Evolutionary conservation across 1,140 invertebrate genomes (phyloP).

Genomic region (Drosophila erecta): DNA sequence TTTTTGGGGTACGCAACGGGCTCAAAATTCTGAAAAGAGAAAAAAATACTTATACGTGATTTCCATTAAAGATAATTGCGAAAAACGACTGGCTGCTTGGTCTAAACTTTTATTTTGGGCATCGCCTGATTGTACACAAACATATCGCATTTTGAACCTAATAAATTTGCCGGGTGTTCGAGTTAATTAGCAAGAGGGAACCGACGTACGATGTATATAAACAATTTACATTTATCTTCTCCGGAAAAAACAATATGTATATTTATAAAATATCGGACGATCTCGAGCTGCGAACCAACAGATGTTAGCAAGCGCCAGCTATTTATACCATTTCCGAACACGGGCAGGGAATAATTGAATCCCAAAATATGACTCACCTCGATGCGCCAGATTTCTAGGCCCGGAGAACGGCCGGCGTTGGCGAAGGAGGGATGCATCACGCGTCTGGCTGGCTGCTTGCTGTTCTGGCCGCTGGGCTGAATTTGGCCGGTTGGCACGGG

Average conservation of each 20-base stretch:
- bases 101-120: constrained; percentile 20
- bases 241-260: neutral
- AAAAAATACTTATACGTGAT: constrained; percentile 40
- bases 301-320: constrained; percentile 48
- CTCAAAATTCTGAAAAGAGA: constrained; percentile 90
- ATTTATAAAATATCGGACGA: constrained; percentile 13
- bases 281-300: constrained; percentile 31
- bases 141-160: constrained; percentile 23
- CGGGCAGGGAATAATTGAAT: constrained; percentile 25
- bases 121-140: constrained; percentile 30
- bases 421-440: constrained; percentile 87
- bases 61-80: neutral
- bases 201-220: constrained; percentile 10
- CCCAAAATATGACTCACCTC: constrained; percentile 85
- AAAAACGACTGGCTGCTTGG: neutral
- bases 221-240: neutral
- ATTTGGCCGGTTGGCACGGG: constrained; percentile 64
- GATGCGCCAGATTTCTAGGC: constrained; percentile 89
- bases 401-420: constrained; percentile 87
- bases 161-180: constrained; percentile 60
- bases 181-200: constrained; percentile 56
- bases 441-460: constrained; percentile 68
- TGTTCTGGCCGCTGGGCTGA: constrained; percentile 50
- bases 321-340: constrained; percentile 55
- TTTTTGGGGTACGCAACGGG: constrained; percentile 90